These are phyloP conservation scores for Acanthosoma haemorrhoidale DNA, from an alignment of 2,888 invertebrate species.

Conservation along the genomic window DNA sequence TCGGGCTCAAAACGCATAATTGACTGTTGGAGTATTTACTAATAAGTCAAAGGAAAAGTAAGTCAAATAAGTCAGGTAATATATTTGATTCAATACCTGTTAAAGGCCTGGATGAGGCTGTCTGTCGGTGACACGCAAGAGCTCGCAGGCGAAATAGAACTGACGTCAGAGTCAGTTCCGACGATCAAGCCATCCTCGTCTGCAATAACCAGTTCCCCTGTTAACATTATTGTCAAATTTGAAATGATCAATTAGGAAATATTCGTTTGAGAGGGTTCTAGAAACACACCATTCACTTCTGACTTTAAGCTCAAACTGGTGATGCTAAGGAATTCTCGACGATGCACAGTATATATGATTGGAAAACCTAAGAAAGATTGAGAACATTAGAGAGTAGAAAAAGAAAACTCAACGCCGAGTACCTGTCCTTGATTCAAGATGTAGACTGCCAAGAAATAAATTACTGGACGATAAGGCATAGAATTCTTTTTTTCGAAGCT, in stretches of 20 bases:
- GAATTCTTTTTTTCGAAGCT: too few species aligned
- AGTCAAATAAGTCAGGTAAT: neutral
- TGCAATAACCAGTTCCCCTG: conserved; percentile 4
- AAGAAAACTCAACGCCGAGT: too few species aligned
- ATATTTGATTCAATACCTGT: conserved; percentile 23
- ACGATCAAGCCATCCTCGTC: neutral
- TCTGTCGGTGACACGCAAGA: conserved; percentile 32
- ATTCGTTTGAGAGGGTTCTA: too few species aligned
- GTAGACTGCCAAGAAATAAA: too few species aligned
- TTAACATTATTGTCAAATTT: neutral
- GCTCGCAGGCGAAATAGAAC: conserved; percentile 33
- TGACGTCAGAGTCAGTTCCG: neutral
- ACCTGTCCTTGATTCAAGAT: too few species aligned
- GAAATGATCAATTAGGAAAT: neutral
- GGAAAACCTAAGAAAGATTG: too few species aligned
- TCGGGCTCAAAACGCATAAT: conserved; percentile 35
- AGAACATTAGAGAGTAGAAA: too few species aligned
- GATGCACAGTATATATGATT: too few species aligned
- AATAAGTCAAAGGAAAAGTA: neutral
- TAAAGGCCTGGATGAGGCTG: conserved; percentile 33
- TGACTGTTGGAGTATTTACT: conserved; percentile 30
- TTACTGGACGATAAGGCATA: too few species aligned
- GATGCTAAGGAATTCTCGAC: too few species aligned
- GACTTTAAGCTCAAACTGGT: too few species aligned
- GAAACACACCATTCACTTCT: too few species aligned